Conservation (phyloP, 2,113 vertebrate species). For the Platysternon megacephalum region DNA sequence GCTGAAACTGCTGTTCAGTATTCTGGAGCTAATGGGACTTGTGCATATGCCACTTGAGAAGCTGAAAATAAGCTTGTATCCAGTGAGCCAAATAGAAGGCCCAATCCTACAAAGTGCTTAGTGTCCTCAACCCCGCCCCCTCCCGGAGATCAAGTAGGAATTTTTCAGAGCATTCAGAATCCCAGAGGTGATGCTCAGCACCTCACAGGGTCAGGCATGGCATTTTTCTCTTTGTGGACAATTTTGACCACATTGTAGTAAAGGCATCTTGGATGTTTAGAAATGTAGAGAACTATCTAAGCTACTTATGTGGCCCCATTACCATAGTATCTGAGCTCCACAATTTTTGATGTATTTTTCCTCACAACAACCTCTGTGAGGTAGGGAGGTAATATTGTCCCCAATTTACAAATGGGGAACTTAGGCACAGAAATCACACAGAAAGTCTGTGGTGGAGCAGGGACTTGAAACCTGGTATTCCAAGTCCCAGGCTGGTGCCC, state of each 20-base stretch:
- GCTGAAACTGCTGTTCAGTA: conserved; percentile 63
- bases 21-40: conserved; percentile 71
- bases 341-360: conserved; percentile 17
- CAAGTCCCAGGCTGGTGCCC: background rate
- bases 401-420: background rate
- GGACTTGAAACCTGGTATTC: background rate
- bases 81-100: conserved; percentile 16
- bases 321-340: background rate
- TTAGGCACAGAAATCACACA: background rate
- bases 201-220: background rate
- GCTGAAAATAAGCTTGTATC: conserved; percentile 34
- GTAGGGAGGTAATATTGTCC: background rate
- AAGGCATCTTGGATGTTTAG: conserved; percentile 61
- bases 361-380: background rate
- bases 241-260: conserved; percentile 3
- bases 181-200: background rate
- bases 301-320: conserved; percentile 11
- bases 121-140: background rate
- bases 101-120: background rate
- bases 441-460: background rate
- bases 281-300: conserved; percentile 35
- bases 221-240: conserved; percentile 22
- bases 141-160: background rate
- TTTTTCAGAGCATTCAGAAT: background rate
- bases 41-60: conserved; percentile 47